Conservation (phyloP, 37 sponge, comb jelly and placozoan species). For the Aplysina aerophoba region DNA sequence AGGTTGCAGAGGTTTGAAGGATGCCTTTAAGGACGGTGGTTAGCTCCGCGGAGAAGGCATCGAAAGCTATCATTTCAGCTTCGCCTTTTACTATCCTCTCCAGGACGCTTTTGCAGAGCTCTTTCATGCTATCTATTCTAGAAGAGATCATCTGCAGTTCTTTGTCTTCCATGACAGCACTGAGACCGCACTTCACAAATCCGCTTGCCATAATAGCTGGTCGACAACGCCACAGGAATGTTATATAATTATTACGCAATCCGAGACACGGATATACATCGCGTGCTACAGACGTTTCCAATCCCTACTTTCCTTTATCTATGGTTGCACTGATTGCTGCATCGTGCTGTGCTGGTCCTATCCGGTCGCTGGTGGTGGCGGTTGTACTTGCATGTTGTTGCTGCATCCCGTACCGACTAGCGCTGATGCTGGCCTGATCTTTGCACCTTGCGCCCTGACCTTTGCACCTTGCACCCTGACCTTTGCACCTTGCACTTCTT, state of each 20-base stretch:
- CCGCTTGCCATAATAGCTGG: neutral
- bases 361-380: no score
- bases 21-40: neutral
- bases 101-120: neutral
- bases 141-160: neutral
- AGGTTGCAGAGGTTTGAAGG: slow-evolving; percentile 11
- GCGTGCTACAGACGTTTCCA: neutral
- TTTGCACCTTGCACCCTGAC: no score
- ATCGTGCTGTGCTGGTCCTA: no score
- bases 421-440: no score
- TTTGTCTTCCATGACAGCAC: slow-evolving; percentile 8
- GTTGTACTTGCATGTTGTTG: no score
- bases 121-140: neutral
- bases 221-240: no score
- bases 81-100: neutral
- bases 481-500: no score
- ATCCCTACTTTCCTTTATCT: slow-evolving; percentile 3
- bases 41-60: neutral
- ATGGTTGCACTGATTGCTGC: no score
- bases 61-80: neutral
- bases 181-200: neutral
- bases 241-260: neutral
- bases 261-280: slow-evolving; percentile 3
- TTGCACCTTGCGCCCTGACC: no score
- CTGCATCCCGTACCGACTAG: no score